Base-by-base conservation (phyloP, 2,888 invertebrate species). In the Zele albiditarsus region DNA sequence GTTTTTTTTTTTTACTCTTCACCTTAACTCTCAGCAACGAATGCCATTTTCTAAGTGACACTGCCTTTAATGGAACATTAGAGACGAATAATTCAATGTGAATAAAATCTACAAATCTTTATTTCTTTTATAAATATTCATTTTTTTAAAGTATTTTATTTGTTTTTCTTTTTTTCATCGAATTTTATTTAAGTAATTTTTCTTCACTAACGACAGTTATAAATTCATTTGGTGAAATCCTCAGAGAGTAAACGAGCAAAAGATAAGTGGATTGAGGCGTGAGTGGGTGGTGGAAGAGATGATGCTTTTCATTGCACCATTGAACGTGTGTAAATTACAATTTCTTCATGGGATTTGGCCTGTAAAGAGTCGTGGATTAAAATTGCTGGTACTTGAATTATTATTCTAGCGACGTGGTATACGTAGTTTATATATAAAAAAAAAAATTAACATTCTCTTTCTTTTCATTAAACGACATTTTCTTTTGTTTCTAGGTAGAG, bases 301-400 rank as follows among this genome's bases (percentile, higher is more conserved):
- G 71, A 72, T 33, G 49, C 27, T 66, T 65, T 72, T 66, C 25
- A 65, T 65, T 60, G 67, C 16, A 31, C 49, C 38, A 66, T 73
- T 73, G 73, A 46, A 58, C 20, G 12, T 60, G 63, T 67, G 67
- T 23, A 73, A 73, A 67, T 73, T 73, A 58, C 42, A 46, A 67
- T 49, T 73, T 67, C 58, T 42, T 42, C 12, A 8, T 46, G 67
- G 73, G 60, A 73, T 73, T 73, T 67, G 49, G 73, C 49, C 28
- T 73, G 58, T 57, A 38, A 65, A 72, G 65, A 72, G n/a, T 46
- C 27, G 23, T 10, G 31, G 67, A 73, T 73, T 67, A 67, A 67
- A 73, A 73, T 60, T 58, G 27, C 67, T 28, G 10, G 14, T 25
- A 38, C 31, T 42, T 58, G 60, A 73, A 73, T 73, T 73, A 73